A percentile compares a stretch with the other conserved stretches of the same genome.
Evolutionary conservation across 2,888 invertebrate species (phyloP).

Genomic region (Fragum sueziense): DNA sequence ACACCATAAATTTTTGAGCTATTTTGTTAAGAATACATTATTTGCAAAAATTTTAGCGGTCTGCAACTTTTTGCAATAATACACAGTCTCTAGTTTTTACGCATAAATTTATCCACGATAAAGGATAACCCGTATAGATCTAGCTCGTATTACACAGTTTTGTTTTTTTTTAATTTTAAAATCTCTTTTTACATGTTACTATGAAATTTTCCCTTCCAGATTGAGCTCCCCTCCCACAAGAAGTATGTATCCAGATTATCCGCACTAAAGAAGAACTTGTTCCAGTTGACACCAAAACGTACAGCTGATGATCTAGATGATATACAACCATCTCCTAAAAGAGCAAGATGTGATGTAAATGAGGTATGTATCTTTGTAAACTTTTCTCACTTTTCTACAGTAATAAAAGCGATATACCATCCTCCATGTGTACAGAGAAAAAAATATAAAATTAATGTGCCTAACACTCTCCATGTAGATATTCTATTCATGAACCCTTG

Average conservation of each 20-base stretch:
- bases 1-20: too few species aligned
- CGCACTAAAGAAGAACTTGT: conserved; percentile 35
- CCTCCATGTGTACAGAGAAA: not conserved
- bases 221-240: conserved; percentile 1
- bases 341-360: not conserved
- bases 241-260: not conserved
- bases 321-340: not conserved
- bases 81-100: too few species aligned
- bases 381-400: not conserved
- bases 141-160: too few species aligned
- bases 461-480: not conserved
- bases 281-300: conserved; percentile 30
- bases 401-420: not conserved
- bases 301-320: conserved; percentile 30
- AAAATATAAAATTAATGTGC: not conserved
- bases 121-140: too few species aligned
- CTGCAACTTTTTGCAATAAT: too few species aligned
- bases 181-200: too few species aligned
- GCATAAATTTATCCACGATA: too few species aligned
- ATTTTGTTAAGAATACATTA: too few species aligned
- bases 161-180: too few species aligned
- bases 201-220: conserved; percentile 20
- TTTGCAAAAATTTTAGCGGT: too few species aligned
- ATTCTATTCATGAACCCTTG: not conserved
- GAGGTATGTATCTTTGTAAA: not conserved